Percentiles rank a stretch among this genome's conserved stretches.
Evolutionary conservation across 2,888 invertebrate species (phyloP).

Genomic region (Cylloceria caligata): DNA sequence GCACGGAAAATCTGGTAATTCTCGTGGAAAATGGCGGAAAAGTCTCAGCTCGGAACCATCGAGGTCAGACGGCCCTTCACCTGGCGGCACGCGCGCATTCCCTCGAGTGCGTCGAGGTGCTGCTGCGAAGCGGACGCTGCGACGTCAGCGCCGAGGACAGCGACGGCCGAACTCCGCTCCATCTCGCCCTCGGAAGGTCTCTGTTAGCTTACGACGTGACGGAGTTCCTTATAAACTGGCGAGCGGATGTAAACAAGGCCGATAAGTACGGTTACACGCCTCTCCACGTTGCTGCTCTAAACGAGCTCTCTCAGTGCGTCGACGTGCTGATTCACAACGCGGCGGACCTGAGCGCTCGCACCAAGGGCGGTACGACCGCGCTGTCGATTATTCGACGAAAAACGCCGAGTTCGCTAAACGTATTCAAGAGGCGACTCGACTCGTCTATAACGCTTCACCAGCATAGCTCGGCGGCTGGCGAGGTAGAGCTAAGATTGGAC

Average conservation of each 20-base stretch:
- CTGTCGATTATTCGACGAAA: slow-evolving; percentile 94
- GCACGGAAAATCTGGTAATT: slow-evolving; percentile 92
- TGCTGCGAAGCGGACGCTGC: slow-evolving; percentile 90
- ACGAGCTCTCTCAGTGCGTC: slow-evolving; percentile 94
- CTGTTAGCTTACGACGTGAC: slow-evolving; percentile 92
- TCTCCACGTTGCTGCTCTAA: slow-evolving; percentile 93
- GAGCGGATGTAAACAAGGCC: slow-evolving; percentile 93
- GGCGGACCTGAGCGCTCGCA: slow-evolving; percentile 95
- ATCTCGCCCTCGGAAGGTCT: slow-evolving; percentile 94
- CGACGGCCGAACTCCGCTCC: slow-evolving; percentile 92
- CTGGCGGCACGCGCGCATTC: slow-evolving; percentile 93
- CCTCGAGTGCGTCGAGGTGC: slow-evolving; percentile 92
- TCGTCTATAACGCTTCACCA: slow-evolving; percentile 92
- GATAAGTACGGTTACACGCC: slow-evolving; percentile 95
- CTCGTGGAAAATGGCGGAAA: slow-evolving; percentile 91
- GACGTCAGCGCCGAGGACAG: slow-evolving; percentile 93
- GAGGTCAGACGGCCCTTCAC: slow-evolving; percentile 94
- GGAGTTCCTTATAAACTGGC: slow-evolving; percentile 91
- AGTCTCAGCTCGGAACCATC: slow-evolving; percentile 90
- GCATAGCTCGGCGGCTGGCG: slow-evolving; percentile 91
- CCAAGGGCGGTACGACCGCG: slow-evolving; percentile 94
- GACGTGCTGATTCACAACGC: slow-evolving; percentile 93
- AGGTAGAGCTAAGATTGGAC: slow-evolving; percentile 93
- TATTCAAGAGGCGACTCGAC: slow-evolving; percentile 93
- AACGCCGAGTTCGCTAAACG: slow-evolving; percentile 93